Base-by-base conservation (phyloP, 1,140 invertebrate species). In the Theocolax elegans region DNA sequence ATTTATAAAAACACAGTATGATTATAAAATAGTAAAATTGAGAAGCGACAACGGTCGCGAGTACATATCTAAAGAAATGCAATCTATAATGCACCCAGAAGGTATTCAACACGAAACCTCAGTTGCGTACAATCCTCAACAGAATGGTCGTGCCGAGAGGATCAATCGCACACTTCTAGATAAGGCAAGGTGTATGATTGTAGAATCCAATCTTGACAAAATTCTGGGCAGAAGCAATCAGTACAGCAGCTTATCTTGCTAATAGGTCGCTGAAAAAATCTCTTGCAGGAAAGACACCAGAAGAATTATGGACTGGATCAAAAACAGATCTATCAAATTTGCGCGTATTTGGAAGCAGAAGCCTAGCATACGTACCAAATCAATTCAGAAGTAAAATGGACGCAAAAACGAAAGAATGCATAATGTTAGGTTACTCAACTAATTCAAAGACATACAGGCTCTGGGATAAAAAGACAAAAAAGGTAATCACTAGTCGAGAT, bases 211-310 rank as follows among this genome's bases (percentile, higher is more conserved):
- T n/a, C 59, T 88, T 74, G 46, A 69, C 77, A 48, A 53, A 73
- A 2, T 76, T 84, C 23, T 88, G 83, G 85, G 78, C 79, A 4
- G 85, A 88, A 79, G 84, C 85, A 29, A 72, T 85, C 0, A 74
- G 76, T 49, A 86, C 81, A 8, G 80, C 81, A 3, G 69, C 65
- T 15, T 79, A 82, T 68, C 53, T 80, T 38, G 19, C 59, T 27
- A 64, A 64, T 58, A 7, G 60, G 17, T 27, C 56, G 4, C n/a
- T 51, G 4, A 53, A 17, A 23, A 44, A 44, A 63, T 46, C 21
- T 19, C 79, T n/a, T n/a, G n/a, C 80, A 76, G 76, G 71, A 1
- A 81, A 79, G 78, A 87, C 86, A 74, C 79, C 82, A 48, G 74
- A 74, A 73, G 79, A 86, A 79, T 73, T 78, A 72, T 86, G 83